Conservation (phyloP, 1,140 invertebrate genomes). For the Drosophila arawakana region DNA sequence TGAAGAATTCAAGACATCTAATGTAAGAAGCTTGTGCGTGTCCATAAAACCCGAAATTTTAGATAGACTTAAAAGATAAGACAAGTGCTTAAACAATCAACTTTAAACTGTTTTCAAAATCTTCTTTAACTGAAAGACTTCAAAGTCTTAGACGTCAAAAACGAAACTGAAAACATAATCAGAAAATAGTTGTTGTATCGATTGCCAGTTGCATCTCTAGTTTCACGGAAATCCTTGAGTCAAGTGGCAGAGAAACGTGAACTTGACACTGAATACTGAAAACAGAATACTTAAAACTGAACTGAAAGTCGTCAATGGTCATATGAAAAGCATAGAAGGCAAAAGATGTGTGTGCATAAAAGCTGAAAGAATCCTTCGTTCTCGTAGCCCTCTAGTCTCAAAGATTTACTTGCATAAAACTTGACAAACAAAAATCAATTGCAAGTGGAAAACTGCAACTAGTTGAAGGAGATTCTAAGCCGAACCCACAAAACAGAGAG, state of each 20-base stretch:
- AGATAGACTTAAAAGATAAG: no score
- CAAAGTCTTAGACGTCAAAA: not conserved
- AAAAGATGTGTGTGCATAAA: slow-evolving; percentile 16
- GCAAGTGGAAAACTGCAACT: slow-evolving; percentile 28
- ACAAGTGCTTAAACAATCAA: not conserved
- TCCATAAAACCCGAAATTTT: no score
- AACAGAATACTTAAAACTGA: slow-evolving; percentile 52
- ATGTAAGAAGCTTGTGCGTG: not conserved
- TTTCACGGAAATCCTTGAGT: slow-evolving; percentile 40
- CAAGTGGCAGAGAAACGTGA: slow-evolving; percentile 61
- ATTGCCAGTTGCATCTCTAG: slow-evolving; percentile 11
- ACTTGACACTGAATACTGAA: slow-evolving; percentile 64
- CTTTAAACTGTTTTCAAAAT: not conserved
- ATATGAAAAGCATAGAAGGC: not conserved
- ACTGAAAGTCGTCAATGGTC: slow-evolving; percentile 23
- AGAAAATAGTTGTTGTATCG: slow-evolving; percentile 17
- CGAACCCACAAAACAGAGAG: slow-evolving; percentile 6
- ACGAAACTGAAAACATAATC: not conserved
- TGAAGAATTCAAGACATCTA: slow-evolving; percentile 4
- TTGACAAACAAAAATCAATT: slow-evolving; percentile 75
- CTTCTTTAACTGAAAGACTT: not conserved
- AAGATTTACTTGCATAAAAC: slow-evolving; percentile 71
- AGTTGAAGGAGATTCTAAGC: slow-evolving; percentile 9
- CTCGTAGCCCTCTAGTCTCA: slow-evolving; percentile 11
- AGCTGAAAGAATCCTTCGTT: slow-evolving; percentile 13